phyloP scores from a whole-genome alignment of 1,140 invertebrate genomes.

The Neomicropteryx cornuta region DNA sequence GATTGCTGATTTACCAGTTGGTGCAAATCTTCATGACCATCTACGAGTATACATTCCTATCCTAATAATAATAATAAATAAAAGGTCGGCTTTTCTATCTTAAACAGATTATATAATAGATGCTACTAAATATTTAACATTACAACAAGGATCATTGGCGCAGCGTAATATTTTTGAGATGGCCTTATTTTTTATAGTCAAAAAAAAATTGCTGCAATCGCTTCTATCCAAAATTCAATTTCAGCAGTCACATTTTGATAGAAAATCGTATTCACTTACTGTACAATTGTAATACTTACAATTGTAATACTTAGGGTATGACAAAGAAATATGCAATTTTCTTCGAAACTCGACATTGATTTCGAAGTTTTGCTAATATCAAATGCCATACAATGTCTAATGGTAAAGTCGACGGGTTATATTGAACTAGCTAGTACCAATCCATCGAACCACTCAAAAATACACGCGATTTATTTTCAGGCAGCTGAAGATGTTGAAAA shows the following conservation, averaged over 20 bases:
- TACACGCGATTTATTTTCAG: constrained; percentile 52
- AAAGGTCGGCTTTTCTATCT: constrained; percentile 32
- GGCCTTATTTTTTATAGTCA: constrained; percentile 49
- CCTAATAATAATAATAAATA: constrained; percentile 45
- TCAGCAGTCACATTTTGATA: constrained; percentile 42
- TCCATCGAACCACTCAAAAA: constrained; percentile 49
- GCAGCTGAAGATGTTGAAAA: constrained; percentile 38
- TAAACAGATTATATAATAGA: constrained; percentile 20
- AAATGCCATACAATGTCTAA: constrained; percentile 43
- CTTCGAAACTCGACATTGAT: constrained; percentile 40
- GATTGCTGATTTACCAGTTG: constrained; percentile 42
- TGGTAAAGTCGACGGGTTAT: constrained; percentile 50
- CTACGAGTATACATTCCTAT: constrained; percentile 55
- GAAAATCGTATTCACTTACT: constrained; percentile 46
- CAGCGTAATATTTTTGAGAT: constrained; percentile 35
- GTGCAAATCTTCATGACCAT: constrained; percentile 44
- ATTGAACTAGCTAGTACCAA: constrained; percentile 43
- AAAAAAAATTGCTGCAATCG: constrained; percentile 46
- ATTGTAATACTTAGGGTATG: constrained; percentile 46
- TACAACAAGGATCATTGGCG: constrained; percentile 25
- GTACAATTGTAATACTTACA: no score
- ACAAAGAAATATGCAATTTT: constrained; percentile 42
- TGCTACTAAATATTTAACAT: constrained; percentile 9
- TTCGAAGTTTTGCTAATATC: constrained; percentile 36
- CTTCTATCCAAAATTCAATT: constrained; percentile 54